Evolutionary conservation across 2,888 invertebrate species (phyloP), one percentile per base, ranked within the genome.

Genomic region (Macrophya alboannulata): DNA sequence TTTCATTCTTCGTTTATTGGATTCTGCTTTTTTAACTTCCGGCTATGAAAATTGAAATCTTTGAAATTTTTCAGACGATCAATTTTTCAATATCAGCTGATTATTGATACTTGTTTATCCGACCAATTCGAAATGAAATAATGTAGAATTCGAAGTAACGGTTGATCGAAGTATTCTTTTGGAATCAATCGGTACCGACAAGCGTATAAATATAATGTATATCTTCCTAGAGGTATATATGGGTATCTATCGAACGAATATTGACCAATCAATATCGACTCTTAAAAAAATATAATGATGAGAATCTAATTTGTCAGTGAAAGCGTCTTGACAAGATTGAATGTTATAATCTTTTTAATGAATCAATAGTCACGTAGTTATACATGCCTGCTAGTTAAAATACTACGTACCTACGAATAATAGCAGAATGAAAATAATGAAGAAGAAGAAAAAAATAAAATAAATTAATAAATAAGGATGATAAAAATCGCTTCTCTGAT

Each of bases 241-340:
- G 25, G 21, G 40, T n/a, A 40, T n/a, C 71, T 71, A 8, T 17
- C 31, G 37, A 40, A 71, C n/a, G 17, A 40, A 71, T 71, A 21
- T 71, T 40, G 40, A 31, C 31, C 71, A 40, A 71, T 71, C 9
- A 4, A 17, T 68, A 25, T 40, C n/a, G 71, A 40, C 17, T n/a
- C 9, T 3, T 9, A 9, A 3, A 40, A 40, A 40, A 31, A 68
- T 31, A 37, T 40, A 40, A 71, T 31, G 68, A 71, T 71, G 71
- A 71, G 40, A 71, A 40, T 71, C 71, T 40, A 40, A 71, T 71
- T 40, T 71, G 40, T 40, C 71, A 40, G 71, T 71, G 71, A 71
- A 40, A 71, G 71, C 71, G 9, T 31, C 37, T 12, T 40, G 31
- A 71, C 31, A 40, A 71, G 21, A 31, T 40, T 37, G 40, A 37